phyloP scores from a whole-genome alignment of 2,113 vertebrate species.

The Neotoma lepida region DNA sequence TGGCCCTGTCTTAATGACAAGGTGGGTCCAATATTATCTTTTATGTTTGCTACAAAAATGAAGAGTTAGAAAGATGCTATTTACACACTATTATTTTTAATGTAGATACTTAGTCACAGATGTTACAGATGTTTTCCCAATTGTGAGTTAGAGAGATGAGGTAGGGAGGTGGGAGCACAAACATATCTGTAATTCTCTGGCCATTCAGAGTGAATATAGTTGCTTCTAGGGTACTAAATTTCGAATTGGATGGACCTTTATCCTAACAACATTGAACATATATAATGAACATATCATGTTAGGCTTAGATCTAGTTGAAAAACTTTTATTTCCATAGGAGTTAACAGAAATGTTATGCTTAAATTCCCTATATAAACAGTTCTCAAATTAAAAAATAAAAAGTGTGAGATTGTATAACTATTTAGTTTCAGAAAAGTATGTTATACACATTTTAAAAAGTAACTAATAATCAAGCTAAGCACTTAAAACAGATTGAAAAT shows the following conservation, averaged over 20 bases:
- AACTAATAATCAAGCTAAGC: background rate
- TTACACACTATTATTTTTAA: conserved; percentile 69
- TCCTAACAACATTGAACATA: background rate
- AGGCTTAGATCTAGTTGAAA: conserved; percentile 18
- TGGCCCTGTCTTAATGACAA: conserved; percentile 51
- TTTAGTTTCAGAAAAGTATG: background rate
- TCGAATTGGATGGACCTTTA: background rate
- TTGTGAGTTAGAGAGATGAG: conserved; percentile 59
- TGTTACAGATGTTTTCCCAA: conserved; percentile 70
- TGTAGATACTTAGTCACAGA: conserved; percentile 70
- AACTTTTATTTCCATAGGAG: background rate
- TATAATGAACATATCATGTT: background rate
- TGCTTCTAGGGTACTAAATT: background rate
- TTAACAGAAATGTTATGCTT: conserved; percentile 43
- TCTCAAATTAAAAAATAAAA: background rate
- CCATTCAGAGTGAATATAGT: conserved; percentile 27
- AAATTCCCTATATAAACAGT: background rate
- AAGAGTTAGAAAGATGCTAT: conserved; percentile 63
- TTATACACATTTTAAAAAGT: background rate
- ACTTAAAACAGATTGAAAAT: conserved; percentile 11
- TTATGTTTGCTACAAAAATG: conserved; percentile 71
- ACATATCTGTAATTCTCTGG: conserved; percentile 11
- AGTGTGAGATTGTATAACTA: background rate
- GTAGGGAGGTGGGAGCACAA: background rate
- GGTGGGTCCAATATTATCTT: conserved; percentile 41